These are phyloP conservation scores for Paramisgurnus dabryanus DNA, from an alignment of 2,113 vertebrate species.

Conservation along the genomic window DNA sequence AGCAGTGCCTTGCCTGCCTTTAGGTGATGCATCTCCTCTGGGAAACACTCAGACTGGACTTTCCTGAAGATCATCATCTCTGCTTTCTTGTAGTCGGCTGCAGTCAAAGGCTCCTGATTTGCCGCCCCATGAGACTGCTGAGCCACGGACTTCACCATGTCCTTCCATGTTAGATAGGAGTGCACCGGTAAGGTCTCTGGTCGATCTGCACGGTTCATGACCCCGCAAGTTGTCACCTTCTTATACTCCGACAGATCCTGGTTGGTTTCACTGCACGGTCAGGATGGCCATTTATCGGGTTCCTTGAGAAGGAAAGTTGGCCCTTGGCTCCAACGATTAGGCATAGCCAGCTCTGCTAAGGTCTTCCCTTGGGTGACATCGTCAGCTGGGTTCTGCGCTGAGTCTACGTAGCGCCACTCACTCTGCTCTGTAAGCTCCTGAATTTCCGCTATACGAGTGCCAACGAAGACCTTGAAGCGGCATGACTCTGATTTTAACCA, in stretches of 20 bases:
- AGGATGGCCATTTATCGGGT: too few relatives aligned
- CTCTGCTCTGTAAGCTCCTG: background rate
- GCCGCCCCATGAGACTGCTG: too few relatives aligned
- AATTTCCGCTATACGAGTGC: background rate
- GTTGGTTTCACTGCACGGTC: too few relatives aligned
- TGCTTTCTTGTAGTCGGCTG: too few relatives aligned
- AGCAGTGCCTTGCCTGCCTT: background rate
- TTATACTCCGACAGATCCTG: too few relatives aligned
- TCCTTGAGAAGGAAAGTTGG: background rate
- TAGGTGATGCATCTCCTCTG: background rate
- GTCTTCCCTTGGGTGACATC: background rate
- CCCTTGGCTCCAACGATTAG: constrained; percentile 2
- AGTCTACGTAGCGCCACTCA: background rate
- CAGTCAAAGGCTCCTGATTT: too few relatives aligned
- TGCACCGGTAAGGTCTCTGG: too few relatives aligned
- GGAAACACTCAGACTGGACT: background rate
- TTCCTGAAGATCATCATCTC: background rate
- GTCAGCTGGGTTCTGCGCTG: background rate
- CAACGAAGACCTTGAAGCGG: background rate
- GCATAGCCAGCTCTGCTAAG: background rate
- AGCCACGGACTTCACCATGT: too few relatives aligned
- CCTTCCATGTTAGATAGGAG: too few relatives aligned
- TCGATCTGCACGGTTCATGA: too few relatives aligned
- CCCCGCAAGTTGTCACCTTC: too few relatives aligned
- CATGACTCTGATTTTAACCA: background rate